Conservation (phyloP, 2,888 invertebrate species). For the Cataglyphis cursor region DNA sequence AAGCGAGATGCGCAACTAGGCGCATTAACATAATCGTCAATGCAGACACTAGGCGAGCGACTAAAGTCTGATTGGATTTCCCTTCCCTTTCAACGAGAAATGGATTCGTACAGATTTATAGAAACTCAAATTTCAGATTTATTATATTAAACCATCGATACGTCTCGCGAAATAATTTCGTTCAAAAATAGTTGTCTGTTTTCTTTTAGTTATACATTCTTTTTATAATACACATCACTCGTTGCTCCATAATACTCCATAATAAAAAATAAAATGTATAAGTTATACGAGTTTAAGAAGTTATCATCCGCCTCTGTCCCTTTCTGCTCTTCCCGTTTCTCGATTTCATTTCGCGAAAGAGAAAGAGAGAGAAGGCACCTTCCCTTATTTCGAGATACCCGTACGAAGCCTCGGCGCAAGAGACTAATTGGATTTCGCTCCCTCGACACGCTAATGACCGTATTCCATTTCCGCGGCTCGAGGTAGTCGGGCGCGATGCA, state of each 20-base stretch:
- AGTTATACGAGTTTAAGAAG: not conserved
- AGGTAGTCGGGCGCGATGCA: conserved; percentile 65
- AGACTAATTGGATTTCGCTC: conserved; percentile 75
- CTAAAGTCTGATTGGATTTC: conserved; percentile 27
- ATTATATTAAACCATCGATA: not conserved
- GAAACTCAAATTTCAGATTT: not conserved
- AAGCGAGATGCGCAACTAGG: conserved; percentile 63
- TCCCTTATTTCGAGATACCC: conserved; percentile 59
- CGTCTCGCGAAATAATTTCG: not conserved
- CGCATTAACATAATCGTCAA: conserved; percentile 71
- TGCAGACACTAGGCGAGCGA: conserved; percentile 57
- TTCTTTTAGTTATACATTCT: conserved; percentile 41
- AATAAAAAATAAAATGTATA: not conserved
- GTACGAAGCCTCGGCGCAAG: conserved; percentile 70
- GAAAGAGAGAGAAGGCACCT: not conserved
- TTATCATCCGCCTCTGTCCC: not conserved
- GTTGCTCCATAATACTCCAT: not conserved
- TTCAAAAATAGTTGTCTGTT: not conserved
- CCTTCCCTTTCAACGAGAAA: not conserved
- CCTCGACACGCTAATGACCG: conserved; percentile 75
- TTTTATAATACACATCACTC: not conserved
- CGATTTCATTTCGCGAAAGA: conserved; percentile 3
- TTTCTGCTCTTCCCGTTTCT: not conserved
- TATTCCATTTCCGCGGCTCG: conserved; percentile 77
- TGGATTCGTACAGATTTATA: conserved; percentile 14